Evolutionary conservation across 92 coral and sea anemone species (phyloP).

Genomic region (Porites evermanni): DNA sequence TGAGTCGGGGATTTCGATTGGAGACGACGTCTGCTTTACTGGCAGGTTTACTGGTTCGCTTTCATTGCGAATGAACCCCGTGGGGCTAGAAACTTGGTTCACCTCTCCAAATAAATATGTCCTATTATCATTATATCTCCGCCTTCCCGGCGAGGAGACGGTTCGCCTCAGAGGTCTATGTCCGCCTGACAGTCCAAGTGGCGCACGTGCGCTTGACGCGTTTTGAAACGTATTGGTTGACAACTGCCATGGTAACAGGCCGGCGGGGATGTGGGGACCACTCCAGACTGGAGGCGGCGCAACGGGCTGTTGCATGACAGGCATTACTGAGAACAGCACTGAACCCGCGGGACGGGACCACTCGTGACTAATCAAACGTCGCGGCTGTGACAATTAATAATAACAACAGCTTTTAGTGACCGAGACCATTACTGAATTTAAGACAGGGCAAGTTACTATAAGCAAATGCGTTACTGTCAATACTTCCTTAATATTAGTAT

Average conservation of each 20-base stretch:
- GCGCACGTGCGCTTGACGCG: slow-evolving; percentile 38
- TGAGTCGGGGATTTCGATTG: slow-evolving; percentile 95
- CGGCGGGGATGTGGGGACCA: slow-evolving; percentile 87
- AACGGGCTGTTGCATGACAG: slow-evolving; percentile 90
- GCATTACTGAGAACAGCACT: slow-evolving; percentile 91
- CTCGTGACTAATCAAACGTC: slow-evolving; percentile 86
- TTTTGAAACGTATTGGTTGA: slow-evolving; percentile 56
- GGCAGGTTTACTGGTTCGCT: slow-evolving; percentile 44
- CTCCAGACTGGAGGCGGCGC: slow-evolving; percentile 92
- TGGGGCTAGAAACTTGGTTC: slow-evolving; percentile 72
- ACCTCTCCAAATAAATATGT: slow-evolving; percentile 71
- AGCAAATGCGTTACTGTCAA: background rate
- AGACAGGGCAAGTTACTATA: background rate
- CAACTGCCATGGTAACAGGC: slow-evolving; percentile 90
- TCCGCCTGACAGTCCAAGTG: slow-evolving; percentile 46
- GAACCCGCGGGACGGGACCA: slow-evolving; percentile 94
- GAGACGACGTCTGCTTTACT: slow-evolving; percentile 87
- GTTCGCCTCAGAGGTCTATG: slow-evolving; percentile 79
- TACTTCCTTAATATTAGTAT: no score
- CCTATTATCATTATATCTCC: slow-evolving; percentile 75
- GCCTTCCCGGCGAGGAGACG: slow-evolving; percentile 93
- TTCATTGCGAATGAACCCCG: slow-evolving; percentile 49
- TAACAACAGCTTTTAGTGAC: background rate
- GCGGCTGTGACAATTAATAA: slow-evolving; percentile 31
- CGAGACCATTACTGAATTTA: background rate